Evolutionary conservation across 2,797 vertebrate genomes (phyloP), one percentile per base, ranked within the genome.

Genomic region (Nannoperca australis): DNA sequence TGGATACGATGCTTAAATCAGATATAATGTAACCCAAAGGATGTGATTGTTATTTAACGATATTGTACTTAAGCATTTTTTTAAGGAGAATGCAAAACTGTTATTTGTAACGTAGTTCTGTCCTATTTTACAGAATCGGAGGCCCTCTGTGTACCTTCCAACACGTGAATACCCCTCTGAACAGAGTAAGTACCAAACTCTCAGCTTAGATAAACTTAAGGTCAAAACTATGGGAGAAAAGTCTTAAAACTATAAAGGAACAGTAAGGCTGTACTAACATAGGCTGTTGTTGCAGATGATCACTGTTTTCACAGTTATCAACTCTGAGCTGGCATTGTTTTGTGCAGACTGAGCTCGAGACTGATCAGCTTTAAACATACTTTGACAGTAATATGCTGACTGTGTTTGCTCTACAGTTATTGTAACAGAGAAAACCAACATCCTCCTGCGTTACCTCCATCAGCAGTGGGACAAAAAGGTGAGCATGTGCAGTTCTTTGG

Each of bases 401-500:
- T 86, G 69, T 89, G 62, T 77, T 72, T 73, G 9, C 15, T 73
- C 20, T 59, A 0, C 90, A 99, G 98, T 99, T 91, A 99, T 99
- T 74, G 97, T 99, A 82, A 99, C 98, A 91, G 98, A 99, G 94
- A 99, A 99, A 94, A 99, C 97, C 72, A 99, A 99, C 89, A 99
- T 99, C 71, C 97, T 99, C 65, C 92, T 99, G 93, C 97, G 98
- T 84, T 99, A 99, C 85, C 95, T 99, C 84, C 97, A 99, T 86
- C 98, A 98, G 93, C 98, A 99, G 94, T 99, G 98, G 97, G 98
- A 99, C 95, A 99, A 98, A 96, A 98, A 99, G 97, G 97, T 98
- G 91, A 76, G 88, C 56, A 3, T 14, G 15, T 60, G 15, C n/a
- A 42, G 1, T 42, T 73, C 7, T 53, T 38, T 3, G 1, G 5